Evolutionary conservation across 2,888 invertebrate species (phyloP), one percentile per base, ranked within the genome.

Genomic region (Orthonychiurus folsomi): DNA sequence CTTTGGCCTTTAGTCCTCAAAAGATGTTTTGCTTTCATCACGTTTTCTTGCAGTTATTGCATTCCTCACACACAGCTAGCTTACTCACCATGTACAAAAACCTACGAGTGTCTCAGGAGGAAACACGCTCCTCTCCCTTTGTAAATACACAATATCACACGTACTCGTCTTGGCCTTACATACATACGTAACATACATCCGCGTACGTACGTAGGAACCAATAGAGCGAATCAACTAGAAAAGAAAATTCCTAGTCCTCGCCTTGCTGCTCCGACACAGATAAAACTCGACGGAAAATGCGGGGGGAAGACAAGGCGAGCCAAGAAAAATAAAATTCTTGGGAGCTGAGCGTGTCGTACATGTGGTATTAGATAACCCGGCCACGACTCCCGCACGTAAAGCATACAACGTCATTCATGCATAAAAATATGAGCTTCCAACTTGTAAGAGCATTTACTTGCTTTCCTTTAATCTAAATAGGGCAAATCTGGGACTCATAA

Each of bases 1-100:
- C 15, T 15, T 15, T 37, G 37, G 37, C 5, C 37, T 9, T 15
- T 37, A 5, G 15, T 15, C 5, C 37, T 37, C 37, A 15, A 37
- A 37, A 37, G 37, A 37, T 37, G 37, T 37, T 37, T 37, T 37
- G 37, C 37, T 37, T 37, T 37, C 37, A 37, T 37, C 37, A 37
- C 37, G 37, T 15, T 37, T 37, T 37, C 15, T 15, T 15, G 15
- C 37, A 37, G 5, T 37, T 37, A 37, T 37, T 37, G 37, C 37
- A 37, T 37, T 37, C 37, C 37, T n/a, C n/a, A n/a, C n/a, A n/a
- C n/a, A n/a, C n/a, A n/a, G n/a, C n/a, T n/a, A n/a, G n/a, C n/a
- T n/a, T n/a, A n/a, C n/a, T n/a, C n/a, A n/a, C n/a, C n/a, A n/a
- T n/a, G n/a, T n/a, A n/a, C n/a, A n/a, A n/a, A n/a, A n/a, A n/a